These are phyloP conservation scores for Gisinianus flammeolus DNA, from an alignment of 2,888 invertebrate genomes.

Conservation along the genomic window DNA sequence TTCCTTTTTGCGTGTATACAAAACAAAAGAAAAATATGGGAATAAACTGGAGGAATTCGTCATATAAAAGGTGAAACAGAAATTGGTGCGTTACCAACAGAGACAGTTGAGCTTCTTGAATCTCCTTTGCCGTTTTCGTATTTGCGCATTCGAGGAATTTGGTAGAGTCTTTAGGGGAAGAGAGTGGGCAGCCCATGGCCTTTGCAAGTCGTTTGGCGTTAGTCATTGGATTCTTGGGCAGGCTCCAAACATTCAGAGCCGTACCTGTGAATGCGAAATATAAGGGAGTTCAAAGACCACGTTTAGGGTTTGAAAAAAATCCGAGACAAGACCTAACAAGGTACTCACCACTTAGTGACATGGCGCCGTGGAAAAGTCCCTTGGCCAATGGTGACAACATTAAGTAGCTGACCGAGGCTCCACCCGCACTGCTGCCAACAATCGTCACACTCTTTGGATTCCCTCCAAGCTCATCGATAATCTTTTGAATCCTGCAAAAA, in stretches of 20 bases:
- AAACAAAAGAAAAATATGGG: background rate
- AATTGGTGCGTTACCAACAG: constrained; percentile 13
- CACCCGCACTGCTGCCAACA: constrained; percentile 28
- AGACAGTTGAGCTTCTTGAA: constrained; percentile 27
- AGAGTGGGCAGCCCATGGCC: constrained; percentile 39
- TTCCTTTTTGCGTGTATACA: constrained; percentile 10
- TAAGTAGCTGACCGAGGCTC: constrained; percentile 17
- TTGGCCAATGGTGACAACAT: constrained; percentile 15
- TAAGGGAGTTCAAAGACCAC: too few relatives aligned
- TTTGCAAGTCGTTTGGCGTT: constrained; percentile 37
- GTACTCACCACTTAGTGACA: too few relatives aligned
- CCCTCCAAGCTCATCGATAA: too few relatives aligned
- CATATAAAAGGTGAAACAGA: background rate
- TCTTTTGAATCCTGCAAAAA: too few relatives aligned
- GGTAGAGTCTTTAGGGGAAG: constrained; percentile 4
- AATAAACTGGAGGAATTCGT: too few relatives aligned
- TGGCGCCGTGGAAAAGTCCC: constrained; percentile 40
- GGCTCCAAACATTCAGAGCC: constrained; percentile 41
- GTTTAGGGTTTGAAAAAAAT: too few relatives aligned
- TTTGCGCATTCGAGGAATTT: constrained; percentile 32
- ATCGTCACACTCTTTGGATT: too few relatives aligned
- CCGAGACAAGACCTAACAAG: too few relatives aligned
- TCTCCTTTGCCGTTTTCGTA: constrained; percentile 30
- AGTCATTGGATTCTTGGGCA: constrained; percentile 26
- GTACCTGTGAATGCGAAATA: too few relatives aligned